These are phyloP conservation scores for Thryonomys swinderianus DNA, from an alignment of 2,113 vertebrate genomes.

Conservation along the genomic window DNA sequence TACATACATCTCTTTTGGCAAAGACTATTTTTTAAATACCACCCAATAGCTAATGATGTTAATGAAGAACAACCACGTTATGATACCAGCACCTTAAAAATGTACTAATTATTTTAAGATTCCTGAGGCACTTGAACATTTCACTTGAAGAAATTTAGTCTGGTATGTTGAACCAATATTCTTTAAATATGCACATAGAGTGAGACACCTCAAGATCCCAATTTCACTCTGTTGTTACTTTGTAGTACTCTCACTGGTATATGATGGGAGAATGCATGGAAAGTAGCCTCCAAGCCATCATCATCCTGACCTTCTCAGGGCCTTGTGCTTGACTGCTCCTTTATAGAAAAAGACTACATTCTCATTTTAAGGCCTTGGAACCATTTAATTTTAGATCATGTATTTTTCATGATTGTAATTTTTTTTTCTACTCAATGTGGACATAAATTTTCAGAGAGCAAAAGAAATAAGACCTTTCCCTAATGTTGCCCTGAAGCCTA, in stretches of 20 bases:
- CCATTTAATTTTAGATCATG: constrained; percentile 4
- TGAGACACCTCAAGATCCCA: background rate
- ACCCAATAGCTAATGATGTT: background rate
- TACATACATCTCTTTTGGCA: constrained; percentile 1
- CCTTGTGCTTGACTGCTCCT: background rate
- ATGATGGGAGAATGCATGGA: background rate
- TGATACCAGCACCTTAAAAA: background rate
- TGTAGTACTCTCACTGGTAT: background rate
- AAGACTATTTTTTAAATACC: constrained; percentile 18
- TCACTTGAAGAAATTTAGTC: background rate
- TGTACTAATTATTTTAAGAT: constrained; percentile 3
- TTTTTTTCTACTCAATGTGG: background rate
- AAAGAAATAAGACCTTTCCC: background rate
- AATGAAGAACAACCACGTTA: background rate
- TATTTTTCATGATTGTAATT: constrained; percentile 37
- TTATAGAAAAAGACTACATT: background rate
- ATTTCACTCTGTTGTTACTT: background rate
- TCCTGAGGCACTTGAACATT: background rate
- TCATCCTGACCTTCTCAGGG: background rate
- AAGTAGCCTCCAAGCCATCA: background rate
- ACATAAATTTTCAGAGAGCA: constrained; percentile 41
- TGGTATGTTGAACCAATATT: background rate
- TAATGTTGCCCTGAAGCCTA: background rate
- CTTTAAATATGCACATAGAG: background rate
- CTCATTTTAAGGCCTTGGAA: background rate